Base-by-base conservation (phyloP, 2,888 invertebrate genomes). In the Spodoptera littoralis region DNA sequence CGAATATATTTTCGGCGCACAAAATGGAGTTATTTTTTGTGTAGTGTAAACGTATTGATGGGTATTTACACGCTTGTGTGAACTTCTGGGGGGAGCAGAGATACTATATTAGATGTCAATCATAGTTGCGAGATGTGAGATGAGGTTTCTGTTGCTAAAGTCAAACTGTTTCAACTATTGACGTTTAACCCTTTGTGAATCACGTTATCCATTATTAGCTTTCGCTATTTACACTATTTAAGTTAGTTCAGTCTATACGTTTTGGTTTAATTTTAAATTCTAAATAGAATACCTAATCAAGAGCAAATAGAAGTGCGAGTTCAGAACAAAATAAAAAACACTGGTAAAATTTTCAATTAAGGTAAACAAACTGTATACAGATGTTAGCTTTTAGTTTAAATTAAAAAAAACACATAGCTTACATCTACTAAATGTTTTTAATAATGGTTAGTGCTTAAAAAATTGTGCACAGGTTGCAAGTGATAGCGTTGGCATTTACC, bases 71-170 rank as follows among this genome's bases (percentile, higher is more conserved):
- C 63, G 75, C 70, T 43, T 59, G 63, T 47, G 12, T 70, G 55
- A 22, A 27, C 27, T 53, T 45, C 27, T 63, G 70, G 63, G 55
- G 73, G 56, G 54, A 52, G 64, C 48, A 44, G 48, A 73, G 54
- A 46, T 59, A 63, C 63, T 74, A 63, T 71, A 71, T 74, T 74
- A 62, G 42, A 52, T 69, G 63, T 55, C 75, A 63, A 70, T 70
- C 73, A 67, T 60, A 73, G 60, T 48, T 51, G 60, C 48, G 52
- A 52, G 24, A 48, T 60, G 44, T 18, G 18, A 42, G 54, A 13
- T 53, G 18, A 51, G 43, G 18, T 46, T 49, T 51, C 12, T 46
- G 12, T 50, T 24, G 18, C 46, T 51, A 36, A 51, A 67, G 65
- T 46, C 71, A 54, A 65, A 42, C 58, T 42, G 2, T 4, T 53